Percentiles rank a stretch among this genome's conserved stretches.
Conservation (phyloP, 2,888 invertebrate genomes). For the Monoplex corrugatus region DNA sequence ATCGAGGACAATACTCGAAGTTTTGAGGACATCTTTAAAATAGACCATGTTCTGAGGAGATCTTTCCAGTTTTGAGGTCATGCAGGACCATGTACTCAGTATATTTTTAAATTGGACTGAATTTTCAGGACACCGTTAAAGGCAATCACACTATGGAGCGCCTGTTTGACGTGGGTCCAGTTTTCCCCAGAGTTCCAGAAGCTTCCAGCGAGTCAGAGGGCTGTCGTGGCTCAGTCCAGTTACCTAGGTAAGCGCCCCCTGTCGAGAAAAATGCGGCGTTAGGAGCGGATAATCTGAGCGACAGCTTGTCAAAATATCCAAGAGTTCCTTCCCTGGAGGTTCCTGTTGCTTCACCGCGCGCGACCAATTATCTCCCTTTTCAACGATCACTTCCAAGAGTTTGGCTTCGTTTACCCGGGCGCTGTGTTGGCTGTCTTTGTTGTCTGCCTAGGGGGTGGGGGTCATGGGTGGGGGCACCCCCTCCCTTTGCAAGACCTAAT, state of each 20-base stretch:
- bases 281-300: conserved; percentile 36
- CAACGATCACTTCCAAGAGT: conserved; percentile 37
- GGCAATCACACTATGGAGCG: too few species aligned
- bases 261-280: background rate
- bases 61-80: too few species aligned
- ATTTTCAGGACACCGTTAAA: too few species aligned
- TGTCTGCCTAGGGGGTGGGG: background rate
- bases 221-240: conserved; percentile 10
- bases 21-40: too few species aligned
- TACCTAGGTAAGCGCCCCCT: conserved; percentile 29
- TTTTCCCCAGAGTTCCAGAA: too few species aligned
- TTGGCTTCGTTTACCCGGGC: conserved; percentile 40
- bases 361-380: conserved; percentile 41
- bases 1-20: too few species aligned
- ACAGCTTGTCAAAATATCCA: conserved; percentile 43
- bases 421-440: too few species aligned
- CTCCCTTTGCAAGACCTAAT: background rate
- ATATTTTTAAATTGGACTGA: too few species aligned
- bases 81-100: too few species aligned
- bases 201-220: background rate
- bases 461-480: too few species aligned
- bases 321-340: conserved; percentile 31
- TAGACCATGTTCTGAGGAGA: too few species aligned
- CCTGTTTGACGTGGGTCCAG: too few species aligned
- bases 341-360: conserved; percentile 31